phyloP scores from a whole-genome alignment of 2,888 invertebrate genomes.

The Myathropa florea region DNA sequence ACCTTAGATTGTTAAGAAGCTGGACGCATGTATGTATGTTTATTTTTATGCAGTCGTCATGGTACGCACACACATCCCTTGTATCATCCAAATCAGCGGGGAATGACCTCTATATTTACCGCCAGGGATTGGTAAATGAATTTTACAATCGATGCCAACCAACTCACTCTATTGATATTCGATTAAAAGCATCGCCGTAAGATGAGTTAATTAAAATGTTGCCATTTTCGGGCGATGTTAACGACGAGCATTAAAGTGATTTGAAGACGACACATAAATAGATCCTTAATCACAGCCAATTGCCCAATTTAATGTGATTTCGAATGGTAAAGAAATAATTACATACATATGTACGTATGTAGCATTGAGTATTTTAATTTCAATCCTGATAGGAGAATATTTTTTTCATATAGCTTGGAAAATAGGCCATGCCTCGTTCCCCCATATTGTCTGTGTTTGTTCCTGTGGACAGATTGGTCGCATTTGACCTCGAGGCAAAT shows the following conservation, averaged over 20 bases:
- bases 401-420: not conserved
- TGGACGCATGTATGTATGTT: too few relatives aligned
- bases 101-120: not conserved
- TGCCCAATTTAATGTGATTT: not conserved
- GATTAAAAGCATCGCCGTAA: slow-evolving; percentile 28
- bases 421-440: slow-evolving; percentile 6
- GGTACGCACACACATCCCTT: not conserved
- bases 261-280: slow-evolving; percentile 7
- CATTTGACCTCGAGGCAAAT: slow-evolving; percentile 45
- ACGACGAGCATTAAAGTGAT: slow-evolving; percentile 6
- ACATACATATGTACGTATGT: not conserved
- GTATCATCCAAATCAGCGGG: not conserved
- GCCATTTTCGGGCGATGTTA: not conserved
- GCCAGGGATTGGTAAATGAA: slow-evolving; percentile 4
- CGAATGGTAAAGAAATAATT: slow-evolving; percentile 47
- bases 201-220: slow-evolving; percentile 40
- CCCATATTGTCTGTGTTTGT: not conserved
- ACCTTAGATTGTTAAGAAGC: not conserved
- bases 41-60: too few relatives aligned
- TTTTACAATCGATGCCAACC: slow-evolving; percentile 19
- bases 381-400: not conserved
- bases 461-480: not conserved
- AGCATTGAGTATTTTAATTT: slow-evolving; percentile 23
- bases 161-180: slow-evolving; percentile 16
- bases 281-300: not conserved